Base-by-base conservation (phyloP, 2,797 vertebrate genomes). In the Neopelma chrysocephalum region DNA sequence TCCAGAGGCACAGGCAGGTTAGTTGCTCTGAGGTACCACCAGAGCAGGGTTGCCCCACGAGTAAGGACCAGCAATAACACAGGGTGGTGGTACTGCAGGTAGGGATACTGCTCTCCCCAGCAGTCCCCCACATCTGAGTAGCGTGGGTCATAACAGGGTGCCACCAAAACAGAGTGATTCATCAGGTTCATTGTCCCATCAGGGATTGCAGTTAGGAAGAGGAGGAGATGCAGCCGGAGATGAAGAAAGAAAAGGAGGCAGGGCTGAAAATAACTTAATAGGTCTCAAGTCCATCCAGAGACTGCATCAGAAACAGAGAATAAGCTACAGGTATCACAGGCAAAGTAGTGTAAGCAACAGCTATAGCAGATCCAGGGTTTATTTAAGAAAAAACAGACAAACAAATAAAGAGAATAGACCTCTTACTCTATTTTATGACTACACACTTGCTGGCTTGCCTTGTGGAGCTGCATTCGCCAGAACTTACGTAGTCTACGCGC, bases 21-120 rank as follows among this genome's bases (percentile, higher is more conserved):
- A 89, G 76, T 34, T 91, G 58, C 93, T 95, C 73, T 81, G 61
- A 95, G 70, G 43, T 23, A 62, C n/a, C 70, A 70, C 36, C 54
- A 48, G 26, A 71, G 40, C 23, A 70, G 36, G 23, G 36, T 42
- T 56, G 26, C 4, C 50, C 13, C 43, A 21, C 0, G 1, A n/a
- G 9, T 11, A 21, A 31, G 36, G 36, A n/a, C 4, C 25, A 53
- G 23, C 26, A 29, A 9, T 2, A 71, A n/a, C 21, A 68, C 36
- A 75, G 27, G 31, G 10, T n/a, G 34, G 7, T 36, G 70, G 12
- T 11, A 47, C 16, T 13, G 19, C 29, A 43, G 21, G 21, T 34
- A 15, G 13, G 27, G 16, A 22, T 34, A 26, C 34, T 69, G 47
- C 6, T 83, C 14, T 48, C 64, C 16, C 23, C 51, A 58, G 1